Percentiles rank a stretch among this genome's conserved stretches.
These are phyloP conservation scores for Novumbra hubbsi DNA, from an alignment of 2,797 vertebrate species.

Conservation along the genomic window DNA sequence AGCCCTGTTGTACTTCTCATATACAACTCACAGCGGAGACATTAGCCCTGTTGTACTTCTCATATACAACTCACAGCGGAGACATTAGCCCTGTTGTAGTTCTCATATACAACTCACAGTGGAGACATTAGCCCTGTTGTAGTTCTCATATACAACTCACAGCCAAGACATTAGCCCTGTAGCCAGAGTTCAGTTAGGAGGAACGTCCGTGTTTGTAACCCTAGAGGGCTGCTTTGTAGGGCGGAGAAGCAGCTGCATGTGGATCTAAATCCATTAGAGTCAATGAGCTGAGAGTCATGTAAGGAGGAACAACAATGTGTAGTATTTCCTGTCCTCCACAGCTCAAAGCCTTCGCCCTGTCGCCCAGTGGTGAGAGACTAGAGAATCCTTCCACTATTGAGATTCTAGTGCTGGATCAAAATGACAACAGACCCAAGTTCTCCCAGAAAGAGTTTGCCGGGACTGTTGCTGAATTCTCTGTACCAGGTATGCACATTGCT, in stretches of 20 bases:
- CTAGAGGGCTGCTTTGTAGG: not conserved
- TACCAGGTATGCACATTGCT: conserved; percentile 77
- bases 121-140: conserved; percentile 32
- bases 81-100: conserved; percentile 39
- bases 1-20: conserved; percentile 27
- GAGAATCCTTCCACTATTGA: conserved; percentile 95
- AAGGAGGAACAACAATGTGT: not conserved
- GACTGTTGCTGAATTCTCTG: conserved; percentile 81
- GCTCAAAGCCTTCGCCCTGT: conserved; percentile 93
- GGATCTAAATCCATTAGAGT: not conserved
- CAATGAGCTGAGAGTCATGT: not conserved
- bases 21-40: conserved; percentile 4
- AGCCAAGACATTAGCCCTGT: too few relatives aligned
- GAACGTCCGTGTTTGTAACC: not conserved
- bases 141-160: conserved; percentile 29
- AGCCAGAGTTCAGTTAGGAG: not conserved
- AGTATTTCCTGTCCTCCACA: conserved; percentile 44
- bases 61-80: conserved; percentile 9
- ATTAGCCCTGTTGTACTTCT: conserved; percentile 41
- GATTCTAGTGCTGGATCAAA: conserved; percentile 96
- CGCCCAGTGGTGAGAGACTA: conserved; percentile 84
- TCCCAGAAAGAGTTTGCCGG: conserved; percentile 76
- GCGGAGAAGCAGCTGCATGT: not conserved
- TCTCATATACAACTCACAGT: conserved; percentile 17
- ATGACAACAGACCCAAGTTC: conserved; percentile 92